Evolutionary conservation across 2,888 invertebrate species (phyloP), one percentile per base, ranked within the genome.

Genomic region (Drosophila tanythrix): DNA sequence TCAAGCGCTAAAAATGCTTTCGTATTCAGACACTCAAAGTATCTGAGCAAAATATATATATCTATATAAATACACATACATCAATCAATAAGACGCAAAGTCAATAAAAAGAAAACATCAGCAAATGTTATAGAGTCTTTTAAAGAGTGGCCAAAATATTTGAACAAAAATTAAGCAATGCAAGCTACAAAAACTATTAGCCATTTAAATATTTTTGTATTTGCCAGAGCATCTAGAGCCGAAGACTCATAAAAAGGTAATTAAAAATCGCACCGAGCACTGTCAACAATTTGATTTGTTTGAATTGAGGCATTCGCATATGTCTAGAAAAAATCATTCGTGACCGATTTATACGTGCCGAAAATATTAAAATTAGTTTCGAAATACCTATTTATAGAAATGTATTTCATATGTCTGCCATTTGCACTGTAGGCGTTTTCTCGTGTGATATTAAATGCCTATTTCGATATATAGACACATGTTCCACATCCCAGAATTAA

Each of bases 261-360:
- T 79, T 83, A 68, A 83, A 83, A 72, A 48, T 67, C 63, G 31
- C 48, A 50, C 21, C 59, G 60, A 53, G 48, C 65, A 74, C 51
- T 76, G 88, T 88, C 85, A 70, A 72, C 82, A 60, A 66, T 87
- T 89, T 85, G 85, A 85, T 85, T 89, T 88, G 89, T 88, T 76
- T 71, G 76, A 84, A 69, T 70, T 82, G 74, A 50, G 77, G 67
- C 65, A 80, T 82, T 84, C 74, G 88, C 85, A 89, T 76, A 70
- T 88, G 85, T 76, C 78, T 64, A 74, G 73, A 60, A 65, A 79
- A 76, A 60, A 68, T 82, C 71, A 65, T 70, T 69, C 59, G 65
- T 59, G 74, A 57, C 73, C 58, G 71, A 70, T 70, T 62, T 69
- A 69, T 85, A 83, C 82, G 83, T 86, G 89, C 75, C 66, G 57